These are phyloP conservation scores for Mormyrus hasselquistii DNA, from an alignment of 2,797 vertebrate genomes.

Conservation along the genomic window DNA sequence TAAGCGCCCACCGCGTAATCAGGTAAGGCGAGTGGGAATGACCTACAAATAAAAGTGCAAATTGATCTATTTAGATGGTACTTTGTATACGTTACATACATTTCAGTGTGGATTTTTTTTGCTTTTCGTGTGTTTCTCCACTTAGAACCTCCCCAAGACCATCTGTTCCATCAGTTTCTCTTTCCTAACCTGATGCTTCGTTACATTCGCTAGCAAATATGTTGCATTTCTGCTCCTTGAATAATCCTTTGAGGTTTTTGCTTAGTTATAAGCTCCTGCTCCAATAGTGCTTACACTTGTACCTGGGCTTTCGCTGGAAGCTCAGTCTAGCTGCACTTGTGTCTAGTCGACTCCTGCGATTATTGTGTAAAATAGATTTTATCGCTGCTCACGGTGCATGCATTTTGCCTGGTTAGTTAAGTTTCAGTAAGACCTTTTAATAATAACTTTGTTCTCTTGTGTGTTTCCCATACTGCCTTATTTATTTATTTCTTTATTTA, in stretches of 20 bases:
- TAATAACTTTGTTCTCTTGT: not conserved
- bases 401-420: not conserved
- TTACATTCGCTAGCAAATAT: not conserved
- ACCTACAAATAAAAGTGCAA: not conserved
- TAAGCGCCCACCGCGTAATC: constrained; percentile 70
- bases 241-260: not conserved
- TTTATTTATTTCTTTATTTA: not conserved
- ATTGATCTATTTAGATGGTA: not conserved
- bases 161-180: not conserved
- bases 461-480: not conserved
- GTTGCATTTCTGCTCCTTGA: not conserved
- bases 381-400: not conserved
- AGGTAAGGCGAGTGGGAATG: constrained; percentile 50
- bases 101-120: not conserved
- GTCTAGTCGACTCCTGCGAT: not conserved
- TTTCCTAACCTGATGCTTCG: not conserved
- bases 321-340: not conserved
- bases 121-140: not conserved
- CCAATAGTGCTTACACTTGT: not conserved
- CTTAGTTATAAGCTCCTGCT: not conserved
- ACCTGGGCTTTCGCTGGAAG: not conserved
- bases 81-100: not conserved
- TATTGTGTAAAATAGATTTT: not conserved
- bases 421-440: not conserved
- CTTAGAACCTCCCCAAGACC: not conserved